These are phyloP conservation scores for Ptyas mucosa DNA, from an alignment of 2,113 vertebrate genomes.

Conservation along the genomic window DNA sequence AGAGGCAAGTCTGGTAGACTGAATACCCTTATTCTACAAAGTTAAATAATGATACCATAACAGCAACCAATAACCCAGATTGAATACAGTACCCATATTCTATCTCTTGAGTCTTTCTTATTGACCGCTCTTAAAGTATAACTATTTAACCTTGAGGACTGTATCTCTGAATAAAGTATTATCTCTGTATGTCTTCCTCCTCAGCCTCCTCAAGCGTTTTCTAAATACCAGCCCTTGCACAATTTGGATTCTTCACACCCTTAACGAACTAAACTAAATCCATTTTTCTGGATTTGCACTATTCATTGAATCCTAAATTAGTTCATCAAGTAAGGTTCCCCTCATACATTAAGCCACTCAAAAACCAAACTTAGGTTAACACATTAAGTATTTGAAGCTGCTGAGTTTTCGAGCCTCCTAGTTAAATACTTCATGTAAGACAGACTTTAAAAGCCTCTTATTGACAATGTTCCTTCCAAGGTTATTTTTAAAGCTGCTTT, in stretches of 20 bases:
- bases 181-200: not conserved
- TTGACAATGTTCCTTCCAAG: not conserved
- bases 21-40: not conserved
- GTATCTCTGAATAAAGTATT: not conserved
- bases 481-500: constrained; percentile 1
- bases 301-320: not conserved
- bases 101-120: not conserved
- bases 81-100: not conserved
- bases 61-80: not conserved
- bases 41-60: not conserved
- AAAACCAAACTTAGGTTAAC: not conserved
- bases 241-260: not conserved
- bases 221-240: not conserved
- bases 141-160: not conserved
- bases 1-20: not conserved
- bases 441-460: not conserved
- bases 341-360: not conserved
- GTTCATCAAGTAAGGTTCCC: not conserved
- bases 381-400: not conserved
- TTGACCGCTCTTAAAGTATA: not conserved
- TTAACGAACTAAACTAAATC: not conserved
- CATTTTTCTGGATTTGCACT: not conserved
- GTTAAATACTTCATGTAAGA: not conserved
- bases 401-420: not conserved
- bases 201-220: not conserved